Evolutionary conservation across 2,888 invertebrate species (phyloP), one percentile per base, ranked within the genome.

Genomic region (Thymelicus acteon): DNA sequence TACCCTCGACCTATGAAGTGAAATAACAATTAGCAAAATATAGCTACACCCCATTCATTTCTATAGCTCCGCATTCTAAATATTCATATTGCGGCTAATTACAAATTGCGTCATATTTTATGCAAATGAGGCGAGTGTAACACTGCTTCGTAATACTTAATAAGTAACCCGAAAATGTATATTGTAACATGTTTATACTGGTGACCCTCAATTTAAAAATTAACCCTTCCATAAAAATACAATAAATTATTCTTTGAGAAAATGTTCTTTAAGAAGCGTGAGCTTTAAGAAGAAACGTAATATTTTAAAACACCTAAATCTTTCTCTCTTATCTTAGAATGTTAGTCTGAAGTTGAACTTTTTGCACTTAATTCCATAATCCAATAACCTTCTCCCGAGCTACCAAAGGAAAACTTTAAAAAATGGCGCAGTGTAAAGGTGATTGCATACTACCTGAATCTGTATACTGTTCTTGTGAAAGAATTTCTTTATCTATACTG

Each of bases 11-110:
- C 62, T 70, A 64, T 65, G 66, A 70, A 64, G 57, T 72, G 70
- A 65, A 72, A 70, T 39, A 69, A 73, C 69, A 72, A 74, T 74
- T 68, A 75, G 12, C 74, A 60, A 72, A 31, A 70, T 72, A 60
- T 64, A 64, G 37, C 54, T 54, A 68, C 40, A 62, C 47, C 61
- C 31, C 4, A 69, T 62, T 57, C 47, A 62, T 57, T 48, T 47
- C 44, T 63, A 39, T 54, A 60, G 19, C 12, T 39, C 54, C 62
- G 44, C 19, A 37, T 63, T 63, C 47, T 58, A 64, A 70, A 70
- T 70, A 64, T 64, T 64, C 69, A 58, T 49, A 49, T 49, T 13
- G 58, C 58, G 49, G 24, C 61, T 64, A 31, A 70, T 70, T 70
- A 70, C 49, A 58, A 58, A 64, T 69, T 44, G 63, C 63, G 37